These are phyloP conservation scores for Operophtera brumata DNA, from an alignment of 2,888 invertebrate species.

Conservation along the genomic window DNA sequence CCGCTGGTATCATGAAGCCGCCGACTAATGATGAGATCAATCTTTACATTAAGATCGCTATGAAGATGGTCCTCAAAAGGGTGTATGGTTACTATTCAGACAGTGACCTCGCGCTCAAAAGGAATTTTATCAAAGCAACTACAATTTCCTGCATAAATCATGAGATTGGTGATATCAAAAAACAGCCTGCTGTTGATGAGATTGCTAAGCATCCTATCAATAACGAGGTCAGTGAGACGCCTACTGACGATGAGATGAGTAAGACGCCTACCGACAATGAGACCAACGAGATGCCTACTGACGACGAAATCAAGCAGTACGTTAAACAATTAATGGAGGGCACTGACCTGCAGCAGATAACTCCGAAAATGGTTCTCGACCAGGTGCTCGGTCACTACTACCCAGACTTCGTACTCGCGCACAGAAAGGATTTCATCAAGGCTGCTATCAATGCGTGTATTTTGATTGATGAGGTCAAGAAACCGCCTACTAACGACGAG, in stretches of 20 bases:
- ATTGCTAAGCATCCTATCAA: neutral
- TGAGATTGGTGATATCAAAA: neutral
- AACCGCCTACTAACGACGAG: neutral
- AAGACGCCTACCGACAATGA: neutral
- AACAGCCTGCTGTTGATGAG: neutral
- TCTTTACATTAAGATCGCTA: conserved; percentile 7
- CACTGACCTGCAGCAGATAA: neutral
- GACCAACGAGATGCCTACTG: neutral
- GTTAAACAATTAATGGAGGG: neutral
- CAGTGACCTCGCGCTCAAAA: neutral
- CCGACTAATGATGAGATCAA: conserved; percentile 4
- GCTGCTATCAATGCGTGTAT: neutral
- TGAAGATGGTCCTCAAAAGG: conserved; percentile 1
- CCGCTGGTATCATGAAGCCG: neutral
- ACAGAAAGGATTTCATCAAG: neutral
- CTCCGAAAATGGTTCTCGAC: neutral
- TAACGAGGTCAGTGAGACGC: neutral
- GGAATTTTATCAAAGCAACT: neutral
- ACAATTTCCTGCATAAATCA: neutral
- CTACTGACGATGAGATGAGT: neutral
- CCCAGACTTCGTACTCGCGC: neutral
- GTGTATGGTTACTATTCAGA: conserved; percentile 3
- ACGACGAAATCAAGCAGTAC: neutral
- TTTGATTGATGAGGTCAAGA: neutral
- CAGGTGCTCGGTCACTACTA: conserved; percentile 4